Conservation (phyloP, 2,113 vertebrate species). For the Percina caprodes region DNA sequence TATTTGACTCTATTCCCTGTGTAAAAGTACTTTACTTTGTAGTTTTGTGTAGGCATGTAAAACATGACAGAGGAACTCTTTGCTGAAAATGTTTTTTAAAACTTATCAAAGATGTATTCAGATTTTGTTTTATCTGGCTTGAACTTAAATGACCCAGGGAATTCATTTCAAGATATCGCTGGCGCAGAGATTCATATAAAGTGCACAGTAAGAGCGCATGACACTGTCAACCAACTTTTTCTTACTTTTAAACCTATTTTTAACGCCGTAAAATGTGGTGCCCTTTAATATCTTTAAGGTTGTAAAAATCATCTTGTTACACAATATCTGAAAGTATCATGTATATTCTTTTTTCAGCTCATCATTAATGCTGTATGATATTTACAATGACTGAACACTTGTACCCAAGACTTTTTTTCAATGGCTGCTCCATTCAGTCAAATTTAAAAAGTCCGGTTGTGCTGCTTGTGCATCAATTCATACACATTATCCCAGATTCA, state of each 20-base stretch:
- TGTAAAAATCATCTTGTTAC: background rate
- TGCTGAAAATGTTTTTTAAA: background rate
- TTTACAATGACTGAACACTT: background rate
- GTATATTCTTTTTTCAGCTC: too few species aligned
- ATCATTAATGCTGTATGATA: background rate
- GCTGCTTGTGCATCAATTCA: background rate
- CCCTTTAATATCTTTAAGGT: background rate
- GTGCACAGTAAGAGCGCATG: background rate
- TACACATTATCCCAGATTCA: background rate
- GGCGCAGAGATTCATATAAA: background rate
- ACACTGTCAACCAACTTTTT: background rate
- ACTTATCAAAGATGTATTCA: background rate
- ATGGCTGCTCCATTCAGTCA: background rate
- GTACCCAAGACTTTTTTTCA: background rate
- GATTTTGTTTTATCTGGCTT: too few species aligned
- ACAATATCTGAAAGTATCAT: background rate
- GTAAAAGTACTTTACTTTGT: too few species aligned
- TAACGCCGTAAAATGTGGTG: background rate
- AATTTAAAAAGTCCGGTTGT: background rate
- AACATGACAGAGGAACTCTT: background rate
- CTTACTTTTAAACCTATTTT: background rate
- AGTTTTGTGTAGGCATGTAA: background rate
- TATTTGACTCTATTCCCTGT: background rate
- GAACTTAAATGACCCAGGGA: background rate
- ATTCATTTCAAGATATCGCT: background rate